Base-by-base conservation (phyloP, 2,888 invertebrate genomes). In the Himalopsyche kuldschensis region DNA sequence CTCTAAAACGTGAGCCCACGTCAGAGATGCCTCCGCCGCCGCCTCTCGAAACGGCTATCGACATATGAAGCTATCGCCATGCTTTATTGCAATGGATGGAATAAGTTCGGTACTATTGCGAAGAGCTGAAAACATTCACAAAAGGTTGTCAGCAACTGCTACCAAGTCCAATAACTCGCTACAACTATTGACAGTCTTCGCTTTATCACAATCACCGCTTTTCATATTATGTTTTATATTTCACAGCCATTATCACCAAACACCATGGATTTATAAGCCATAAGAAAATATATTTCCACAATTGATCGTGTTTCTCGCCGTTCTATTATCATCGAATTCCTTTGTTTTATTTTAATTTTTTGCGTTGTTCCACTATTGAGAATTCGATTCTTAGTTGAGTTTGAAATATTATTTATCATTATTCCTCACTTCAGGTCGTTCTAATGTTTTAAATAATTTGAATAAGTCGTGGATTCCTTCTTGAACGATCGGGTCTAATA, bases 31-130 rank as follows among this genome's bases (percentile, higher is more conserved):
- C 80, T 27, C 30, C 80, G n/a, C 83, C 85, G 30, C 84, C 84
- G 41, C 85, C 85, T n/a, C 85, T 85, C 63, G 86, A 86, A 79
- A 86, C 85, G 15, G 85, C 85, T 31, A 86, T 86, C 83, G 85
- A 80, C 82, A 84, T 85, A 55, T 86, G 85, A 86, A 79, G 78
- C 35, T 8, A 24, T 35, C 24, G 20, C 41, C 35, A n/a, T 76
- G 76, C 30, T 35, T 30, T 69, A 27, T 30, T 69, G 11, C 69
- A 3, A 11, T 69, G 24, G 69, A 41, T 41, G 41, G 41, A 41
- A 41, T 41, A 41, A 15, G 41, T 41, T 69, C 27, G 69, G 24
- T 27, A 69, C 69, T 30, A 15, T 27, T 30, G 69, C 27, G 69
- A 69, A 69, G 69, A 30, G 27, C 24, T 69, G 69, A 69, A 69